Evolutionary conservation across 30 jellyfish, hydroid and myxozoan species (phyloP), one percentile per base, ranked within the genome.

Genomic region (Sanderia malayensis): DNA sequence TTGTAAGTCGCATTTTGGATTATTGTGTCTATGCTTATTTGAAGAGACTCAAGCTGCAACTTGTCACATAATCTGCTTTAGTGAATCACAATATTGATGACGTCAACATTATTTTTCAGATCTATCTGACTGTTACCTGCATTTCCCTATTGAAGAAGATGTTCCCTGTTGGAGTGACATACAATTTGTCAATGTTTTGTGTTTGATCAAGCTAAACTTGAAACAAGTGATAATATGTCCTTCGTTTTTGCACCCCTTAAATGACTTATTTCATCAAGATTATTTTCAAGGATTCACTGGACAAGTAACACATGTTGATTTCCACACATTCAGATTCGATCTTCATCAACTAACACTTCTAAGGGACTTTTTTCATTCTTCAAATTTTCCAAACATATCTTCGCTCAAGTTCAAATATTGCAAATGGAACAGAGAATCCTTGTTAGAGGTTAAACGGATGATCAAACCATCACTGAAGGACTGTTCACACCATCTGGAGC

Each of bases 301-400:
- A 19, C 8, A 24, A 2, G 18, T 24, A 2, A 49, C 8, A 49
- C 64, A 49, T 19, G 11, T 49, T 11, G 64, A 49, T 4, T 49
- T 49, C 64, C 64, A 49, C 64, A 4, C 18, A 11, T 49, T 49
- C 64, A 15, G 64, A 19, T 49, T 49, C 64, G 18, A 49, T 4
- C 25, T 4, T 24, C 27, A 18, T 49, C 24, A 49, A 4, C 6
- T 37, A 13, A 4, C 10, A 13, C 6, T 6, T 13, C 6, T 49
- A 4, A 18, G 3, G 64, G 24, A 49, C 27, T 49, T 49, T 49
- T 18, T 49, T 19, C 64, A 49, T 24, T 24, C 64, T 4, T 2
- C 18, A 9, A 49, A 49, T 49, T 49, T 49, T 18, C 64, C 64
- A 9, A 49, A 49, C 27, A 2, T 49, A 15, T 15, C 64, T 49